Base-by-base conservation (phyloP, 2,113 vertebrate genomes). In the Dromiciops gliroides region DNA sequence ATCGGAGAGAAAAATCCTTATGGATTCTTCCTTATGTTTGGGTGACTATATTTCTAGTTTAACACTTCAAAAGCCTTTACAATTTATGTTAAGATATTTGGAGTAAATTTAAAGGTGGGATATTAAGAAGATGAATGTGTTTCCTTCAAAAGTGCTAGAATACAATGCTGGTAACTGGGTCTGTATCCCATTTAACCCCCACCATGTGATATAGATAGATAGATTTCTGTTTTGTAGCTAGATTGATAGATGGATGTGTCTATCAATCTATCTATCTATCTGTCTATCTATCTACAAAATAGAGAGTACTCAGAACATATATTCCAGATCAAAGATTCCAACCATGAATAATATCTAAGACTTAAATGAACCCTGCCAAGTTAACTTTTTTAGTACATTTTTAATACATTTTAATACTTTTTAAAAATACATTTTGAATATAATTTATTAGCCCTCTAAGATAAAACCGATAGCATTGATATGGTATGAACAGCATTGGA, bases 331-430 rank as follows among this genome's bases (percentile, higher is more conserved):
- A 51, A 26, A 24, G n/a, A 83, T 91, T 8, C 28, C 52, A 19
- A 12, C 26, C 26, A 24, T 12, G 0, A 52, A 52, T 26, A 0
- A 12, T 26, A 0, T 0, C 24, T 14, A 19, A 91, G 90, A 25
- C 4, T 0, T 83, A 83, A 23, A 19, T 23, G n/a, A 44, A 44
- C n/a, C 67, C n/a, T 83, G 19, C 19, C 16, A 44, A 44, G 19
- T 83, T 44, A 83, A 44, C 60, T 67, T 67, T 37, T 7, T 67
- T n/a, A 67, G 37, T 14, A 16, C 26, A 89, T 44, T 90, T 92
- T 48, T 47, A 92, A 83, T 89, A 60, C 89, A 48, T 25, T 23
- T 37, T 25, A 48, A n/a, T n/a, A n/a, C n/a, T n/a, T n/a, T n/a
- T n/a, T n/a, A n/a, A n/a, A n/a, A 67, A 67, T 14, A 16, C 26